Evolutionary conservation across 1,140 invertebrate species (phyloP).

Genomic region (Pogonus chalceus): DNA sequence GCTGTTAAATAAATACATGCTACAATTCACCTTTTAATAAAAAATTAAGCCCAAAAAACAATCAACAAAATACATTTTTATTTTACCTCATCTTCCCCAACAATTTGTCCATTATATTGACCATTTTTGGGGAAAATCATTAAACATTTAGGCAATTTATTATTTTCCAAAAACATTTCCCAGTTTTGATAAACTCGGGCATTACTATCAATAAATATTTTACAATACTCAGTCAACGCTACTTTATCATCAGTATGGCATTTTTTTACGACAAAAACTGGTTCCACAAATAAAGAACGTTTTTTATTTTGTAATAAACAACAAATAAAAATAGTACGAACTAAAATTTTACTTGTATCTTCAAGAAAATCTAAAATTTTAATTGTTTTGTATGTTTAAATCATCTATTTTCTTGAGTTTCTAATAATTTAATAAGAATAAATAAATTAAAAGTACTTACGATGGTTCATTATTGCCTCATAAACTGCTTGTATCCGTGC

Average conservation of each 20-base stretch:
- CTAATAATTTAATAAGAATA: not conserved
- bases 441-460: conserved; percentile 19
- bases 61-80: too few species aligned
- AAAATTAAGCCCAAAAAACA: too few species aligned
- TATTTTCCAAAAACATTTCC: conserved; percentile 28
- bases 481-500: conserved; percentile 18
- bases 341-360: not conserved
- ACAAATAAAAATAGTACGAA: conserved; percentile 8
- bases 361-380: conserved; percentile 8
- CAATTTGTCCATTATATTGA: conserved; percentile 13
- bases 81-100: not conserved
- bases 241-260: conserved; percentile 16
- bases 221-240: conserved; percentile 22
- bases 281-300: conserved; percentile 22
- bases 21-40: too few species aligned
- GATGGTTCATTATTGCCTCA: conserved; percentile 17
- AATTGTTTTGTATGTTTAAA: not conserved
- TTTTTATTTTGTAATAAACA: conserved; percentile 11
- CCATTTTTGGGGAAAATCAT: conserved; percentile 32
- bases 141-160: conserved; percentile 29
- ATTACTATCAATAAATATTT: conserved; percentile 30
- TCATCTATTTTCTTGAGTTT: not conserved
- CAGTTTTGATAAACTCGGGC: conserved; percentile 30
- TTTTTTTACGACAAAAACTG: conserved; percentile 28
- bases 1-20: too few species aligned